Percentiles rank a stretch among this genome's conserved stretches.
Conservation (phyloP, 2,113 vertebrate genomes). For the Hemiprocne comata region DNA sequence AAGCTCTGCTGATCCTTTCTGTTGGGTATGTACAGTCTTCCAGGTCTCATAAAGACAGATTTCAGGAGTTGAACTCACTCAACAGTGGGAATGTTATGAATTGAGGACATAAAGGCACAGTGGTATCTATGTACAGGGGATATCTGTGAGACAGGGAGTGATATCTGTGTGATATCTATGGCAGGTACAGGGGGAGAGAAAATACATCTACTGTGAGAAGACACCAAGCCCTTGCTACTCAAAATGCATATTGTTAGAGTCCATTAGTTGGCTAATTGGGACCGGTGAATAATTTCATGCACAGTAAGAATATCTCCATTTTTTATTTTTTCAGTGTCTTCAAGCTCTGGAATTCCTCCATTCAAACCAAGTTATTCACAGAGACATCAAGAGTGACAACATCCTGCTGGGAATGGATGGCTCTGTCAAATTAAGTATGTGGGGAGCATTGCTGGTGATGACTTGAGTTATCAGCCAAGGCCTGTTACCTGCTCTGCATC, state of each 20-base stretch:
- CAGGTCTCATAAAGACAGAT: neutral
- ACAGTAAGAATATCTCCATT: neutral
- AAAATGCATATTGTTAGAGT: neutral
- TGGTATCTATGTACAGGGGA: too few relatives aligned
- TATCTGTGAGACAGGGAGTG: too few relatives aligned
- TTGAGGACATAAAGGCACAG: neutral
- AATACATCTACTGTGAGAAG: neutral
- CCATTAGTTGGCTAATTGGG: neutral
- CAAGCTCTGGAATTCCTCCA: conserved; percentile 97
- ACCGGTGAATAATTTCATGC: neutral
- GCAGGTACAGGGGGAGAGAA: too few relatives aligned
- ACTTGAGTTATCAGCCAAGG: neutral
- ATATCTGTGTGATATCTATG: too few relatives aligned
- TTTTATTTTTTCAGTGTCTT: conserved; percentile 82
- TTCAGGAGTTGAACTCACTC: neutral
- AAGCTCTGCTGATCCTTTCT: neutral
- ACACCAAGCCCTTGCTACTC: neutral
- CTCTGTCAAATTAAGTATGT: conserved; percentile 96
- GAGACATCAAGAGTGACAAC: conserved; percentile 99
- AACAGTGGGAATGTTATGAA: neutral
- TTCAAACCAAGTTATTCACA: conserved; percentile 96
- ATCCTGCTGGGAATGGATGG: conserved; percentile 97
- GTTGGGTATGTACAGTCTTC: neutral
- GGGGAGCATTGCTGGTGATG: neutral
- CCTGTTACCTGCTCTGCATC: neutral